Base-by-base conservation (phyloP, 2,888 invertebrate species). In the Phortica okadai region DNA sequence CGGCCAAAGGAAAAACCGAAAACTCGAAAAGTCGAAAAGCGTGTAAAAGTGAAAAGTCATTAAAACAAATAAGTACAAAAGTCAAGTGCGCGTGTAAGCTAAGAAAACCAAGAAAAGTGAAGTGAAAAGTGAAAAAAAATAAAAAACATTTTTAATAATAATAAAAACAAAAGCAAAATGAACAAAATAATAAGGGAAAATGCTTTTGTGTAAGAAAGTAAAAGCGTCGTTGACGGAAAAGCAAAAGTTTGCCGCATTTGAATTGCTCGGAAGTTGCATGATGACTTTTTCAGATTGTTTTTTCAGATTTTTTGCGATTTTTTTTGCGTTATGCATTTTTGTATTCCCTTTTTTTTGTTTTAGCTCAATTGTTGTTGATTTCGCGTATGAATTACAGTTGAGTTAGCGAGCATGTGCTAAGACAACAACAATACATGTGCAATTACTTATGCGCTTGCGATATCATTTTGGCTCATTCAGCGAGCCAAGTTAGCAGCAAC, bases 1-100 rank as follows among this genome's bases (percentile, higher is more conserved):
- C 6, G 4, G 50, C 50, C 50, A 6, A 50, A 11, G 50, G 50
- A 50, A 50, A 14, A 8, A 3, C 50, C 78, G 85, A 85, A 87
- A 87, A 84, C 82, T 76, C 82, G 80, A 75, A 64, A 75, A 67
- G 44, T 76, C 82, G 80, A 75, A 64, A 75, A 67, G 44, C 42
- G 85, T 80, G 80, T 70, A 83, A 87, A 88, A 85, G 85, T 85
- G 85, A 85, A 88, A 85, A 83, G 83, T 83, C 83, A 83, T 83
- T 84, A 83, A 82, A 78, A 45, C 75, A 25, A 88, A 84, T 41
- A 42, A 42, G 66, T 66, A 41, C 42, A 42, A 41, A 42, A 41
- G 42, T 66, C 11, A 42, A 66, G 66, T 66, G n/a, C 14, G 66
- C 42, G 50, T 14, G 59, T 16, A 59, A 59, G 7, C 14, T 59